A percentile compares a stretch with the other conserved stretches of the same genome.
phyloP scores from a whole-genome alignment of 2,113 vertebrate genomes.

The Piliocolobus tephrosceles region DNA sequence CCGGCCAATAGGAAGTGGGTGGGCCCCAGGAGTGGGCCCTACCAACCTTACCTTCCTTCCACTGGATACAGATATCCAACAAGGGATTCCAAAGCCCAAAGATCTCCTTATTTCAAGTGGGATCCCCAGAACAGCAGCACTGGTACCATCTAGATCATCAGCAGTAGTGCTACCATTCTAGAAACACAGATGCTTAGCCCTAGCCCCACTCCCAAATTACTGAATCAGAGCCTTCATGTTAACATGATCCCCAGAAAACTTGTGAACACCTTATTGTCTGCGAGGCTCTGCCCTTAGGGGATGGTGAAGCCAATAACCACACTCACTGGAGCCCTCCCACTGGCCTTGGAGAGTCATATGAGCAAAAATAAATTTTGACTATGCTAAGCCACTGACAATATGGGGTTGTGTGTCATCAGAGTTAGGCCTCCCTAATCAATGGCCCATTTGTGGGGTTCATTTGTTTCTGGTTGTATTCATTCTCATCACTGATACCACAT shows the following conservation, averaged over 20 bases:
- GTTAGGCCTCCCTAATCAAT: no score
- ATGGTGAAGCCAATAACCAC: neutral
- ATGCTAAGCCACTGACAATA: neutral
- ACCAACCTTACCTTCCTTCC: neutral
- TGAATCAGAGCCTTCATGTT: neutral
- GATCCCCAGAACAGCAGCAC: neutral
- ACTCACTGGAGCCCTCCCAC: neutral
- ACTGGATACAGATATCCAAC: neutral
- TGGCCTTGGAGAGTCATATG: neutral
- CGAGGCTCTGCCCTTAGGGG: neutral
- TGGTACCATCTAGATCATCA: no score
- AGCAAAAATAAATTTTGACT: neutral
- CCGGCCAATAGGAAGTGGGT: neutral
- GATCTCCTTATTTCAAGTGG: neutral
- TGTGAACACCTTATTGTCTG: neutral
- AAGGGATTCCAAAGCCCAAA: neutral
- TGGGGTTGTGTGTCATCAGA: neutral
- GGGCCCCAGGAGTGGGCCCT: no score
- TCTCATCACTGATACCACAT: neutral
- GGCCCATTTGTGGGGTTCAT: neutral
- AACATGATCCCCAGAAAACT: neutral
- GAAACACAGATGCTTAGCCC: neutral
- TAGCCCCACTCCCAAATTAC: neutral
- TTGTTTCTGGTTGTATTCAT: neutral
- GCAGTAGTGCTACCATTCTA: neutral